Conservation (phyloP, 2,113 vertebrate genomes). For the Eubucco bourcierii region DNA sequence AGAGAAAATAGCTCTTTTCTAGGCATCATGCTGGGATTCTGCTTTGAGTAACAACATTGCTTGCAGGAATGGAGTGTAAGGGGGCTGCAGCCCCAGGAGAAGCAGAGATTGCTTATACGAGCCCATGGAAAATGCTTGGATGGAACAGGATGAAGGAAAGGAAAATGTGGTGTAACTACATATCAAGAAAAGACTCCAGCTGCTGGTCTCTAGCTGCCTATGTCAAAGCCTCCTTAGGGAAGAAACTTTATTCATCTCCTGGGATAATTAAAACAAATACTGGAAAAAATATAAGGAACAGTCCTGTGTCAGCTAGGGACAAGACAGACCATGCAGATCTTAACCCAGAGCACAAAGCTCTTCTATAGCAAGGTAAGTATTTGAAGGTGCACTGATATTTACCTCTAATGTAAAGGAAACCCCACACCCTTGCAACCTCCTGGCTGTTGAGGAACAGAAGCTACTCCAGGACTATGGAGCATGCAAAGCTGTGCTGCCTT, state of each 20-base stretch:
- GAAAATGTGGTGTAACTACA: neutral
- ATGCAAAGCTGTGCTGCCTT: neutral
- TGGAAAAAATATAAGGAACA: constrained; percentile 40
- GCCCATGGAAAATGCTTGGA: neutral
- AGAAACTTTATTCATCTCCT: neutral
- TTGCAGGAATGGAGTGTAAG: constrained; percentile 25
- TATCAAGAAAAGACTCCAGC: constrained; percentile 34
- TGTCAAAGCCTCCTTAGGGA: neutral
- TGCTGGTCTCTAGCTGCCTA: constrained; percentile 35
- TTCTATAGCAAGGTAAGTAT: neutral
- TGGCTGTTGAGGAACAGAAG: neutral
- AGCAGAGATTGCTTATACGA: neutral
- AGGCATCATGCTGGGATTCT: constrained; percentile 22
- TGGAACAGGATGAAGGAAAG: constrained; percentile 35
- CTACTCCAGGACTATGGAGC: neutral
- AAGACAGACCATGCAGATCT: neutral
- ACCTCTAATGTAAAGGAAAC: neutral
- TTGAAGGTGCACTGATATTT: neutral
- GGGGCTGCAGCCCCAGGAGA: constrained; percentile 16
- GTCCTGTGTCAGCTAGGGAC: neutral
- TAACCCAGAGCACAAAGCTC: neutral
- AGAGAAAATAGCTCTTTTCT: constrained; percentile 60
- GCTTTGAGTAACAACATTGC: constrained; percentile 66
- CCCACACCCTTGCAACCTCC: neutral
- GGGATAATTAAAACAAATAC: constrained; percentile 40